phyloP scores from a whole-genome alignment of 2,888 invertebrate species.

The Podabrus alpinus region DNA sequence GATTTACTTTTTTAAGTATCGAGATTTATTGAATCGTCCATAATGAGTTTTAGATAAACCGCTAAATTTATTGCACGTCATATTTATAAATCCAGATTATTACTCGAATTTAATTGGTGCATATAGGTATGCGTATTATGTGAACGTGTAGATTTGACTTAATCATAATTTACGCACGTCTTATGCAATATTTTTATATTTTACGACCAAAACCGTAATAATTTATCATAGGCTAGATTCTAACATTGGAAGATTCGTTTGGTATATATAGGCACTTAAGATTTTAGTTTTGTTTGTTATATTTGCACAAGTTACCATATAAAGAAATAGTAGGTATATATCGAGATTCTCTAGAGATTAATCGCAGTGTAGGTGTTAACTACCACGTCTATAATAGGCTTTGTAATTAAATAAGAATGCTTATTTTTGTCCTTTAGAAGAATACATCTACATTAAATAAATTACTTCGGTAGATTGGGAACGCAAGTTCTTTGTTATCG shows the following conservation, averaged over 20 bases:
- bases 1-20: not conserved
- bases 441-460: not conserved
- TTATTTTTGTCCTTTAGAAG: not conserved
- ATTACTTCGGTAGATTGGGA: not conserved
- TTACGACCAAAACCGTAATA: not conserved
- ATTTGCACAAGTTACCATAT: not conserved
- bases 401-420: slow-evolving; percentile 8
- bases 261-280: not conserved
- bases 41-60: not conserved
- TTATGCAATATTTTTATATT: not conserved
- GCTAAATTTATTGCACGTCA: not conserved
- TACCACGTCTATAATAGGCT: slow-evolving; percentile 6
- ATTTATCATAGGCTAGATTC: not conserved
- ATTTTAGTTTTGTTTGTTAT: not conserved
- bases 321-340: not conserved
- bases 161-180: not conserved
- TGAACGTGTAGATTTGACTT: not conserved
- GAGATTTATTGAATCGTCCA: not conserved
- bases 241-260: not conserved
- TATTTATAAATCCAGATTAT: not conserved
- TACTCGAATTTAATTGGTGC: not conserved
- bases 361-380: slow-evolving; percentile 10
- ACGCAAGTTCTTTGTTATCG: not conserved
- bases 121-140: not conserved
- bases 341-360: slow-evolving; percentile 1